Conservation (phyloP, 2,113 vertebrate genomes). For the Dendrocopos noguchii region DNA sequence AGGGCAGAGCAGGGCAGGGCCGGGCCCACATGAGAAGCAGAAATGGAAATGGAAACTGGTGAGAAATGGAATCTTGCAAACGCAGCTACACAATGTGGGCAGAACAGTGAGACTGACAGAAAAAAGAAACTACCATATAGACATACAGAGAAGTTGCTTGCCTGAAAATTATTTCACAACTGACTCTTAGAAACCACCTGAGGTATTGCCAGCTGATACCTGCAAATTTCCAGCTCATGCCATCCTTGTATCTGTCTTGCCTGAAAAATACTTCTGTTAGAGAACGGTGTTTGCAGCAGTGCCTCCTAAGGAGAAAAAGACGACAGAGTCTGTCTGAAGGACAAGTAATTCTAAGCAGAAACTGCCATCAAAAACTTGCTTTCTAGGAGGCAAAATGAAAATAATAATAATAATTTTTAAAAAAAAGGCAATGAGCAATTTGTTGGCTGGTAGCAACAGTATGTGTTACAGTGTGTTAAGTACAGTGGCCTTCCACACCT, state of each 20-base stretch:
- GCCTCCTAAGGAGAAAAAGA: neutral
- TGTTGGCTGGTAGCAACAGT: neutral
- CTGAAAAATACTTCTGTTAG: neutral
- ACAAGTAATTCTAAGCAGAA: neutral
- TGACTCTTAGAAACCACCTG: neutral
- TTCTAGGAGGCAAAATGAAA: neutral
- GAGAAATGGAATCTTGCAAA: neutral
- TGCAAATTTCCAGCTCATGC: neutral
- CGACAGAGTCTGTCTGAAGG: neutral
- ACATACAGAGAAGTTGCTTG: neutral
- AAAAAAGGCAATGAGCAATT: neutral
- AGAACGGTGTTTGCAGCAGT: neutral
- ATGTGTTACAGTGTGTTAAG: neutral
- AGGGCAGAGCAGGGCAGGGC: neutral
- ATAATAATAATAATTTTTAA: no score
- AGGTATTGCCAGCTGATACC: neutral
- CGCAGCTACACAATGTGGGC: neutral
- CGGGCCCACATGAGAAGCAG: accelerated
- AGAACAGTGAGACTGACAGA: neutral
- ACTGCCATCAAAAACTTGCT: neutral
- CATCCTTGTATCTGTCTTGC: neutral
- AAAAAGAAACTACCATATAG: neutral
- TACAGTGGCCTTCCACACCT: neutral
- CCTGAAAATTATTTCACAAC: neutral
- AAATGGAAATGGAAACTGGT: neutral